A percentile compares a stretch with the other conserved stretches of the same genome.
These are phyloP conservation scores for Onychostoma macrolepis DNA, from an alignment of 2,113 vertebrate species.

Conservation along the genomic window DNA sequence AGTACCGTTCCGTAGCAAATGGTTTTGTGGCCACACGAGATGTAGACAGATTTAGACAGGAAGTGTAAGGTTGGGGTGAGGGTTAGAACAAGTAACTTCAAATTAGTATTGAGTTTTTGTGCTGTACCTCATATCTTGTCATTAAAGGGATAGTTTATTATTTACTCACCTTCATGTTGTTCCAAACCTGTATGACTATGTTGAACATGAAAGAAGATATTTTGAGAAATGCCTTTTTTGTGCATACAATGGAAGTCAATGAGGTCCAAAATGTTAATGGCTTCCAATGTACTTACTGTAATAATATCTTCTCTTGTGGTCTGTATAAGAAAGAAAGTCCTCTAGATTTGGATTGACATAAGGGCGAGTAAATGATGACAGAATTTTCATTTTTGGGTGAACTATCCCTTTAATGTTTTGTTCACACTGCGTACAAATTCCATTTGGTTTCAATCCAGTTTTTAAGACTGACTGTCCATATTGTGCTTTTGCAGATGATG, in stretches of 20 bases:
- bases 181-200: background rate
- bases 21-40: conserved; percentile 33
- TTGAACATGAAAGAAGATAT: background rate
- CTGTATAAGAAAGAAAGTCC: background rate
- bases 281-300: background rate
- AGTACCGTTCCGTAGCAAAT: conserved; percentile 35
- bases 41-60: conserved; percentile 21
- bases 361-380: background rate
- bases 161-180: background rate
- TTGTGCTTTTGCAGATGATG: background rate
- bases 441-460: background rate
- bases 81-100: conserved; percentile 33
- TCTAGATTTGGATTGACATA: background rate
- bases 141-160: background rate
- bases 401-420: background rate
- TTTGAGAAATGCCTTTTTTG: background rate
- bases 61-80: background rate
- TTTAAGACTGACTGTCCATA: background rate
- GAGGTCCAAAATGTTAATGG: background rate
- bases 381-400: background rate
- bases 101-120: background rate
- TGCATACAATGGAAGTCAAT: background rate
- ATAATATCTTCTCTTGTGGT: background rate
- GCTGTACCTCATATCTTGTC: background rate
- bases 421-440: background rate